phyloP scores from a whole-genome alignment of 2,113 vertebrate species.

The Empidonax traillii region DNA sequence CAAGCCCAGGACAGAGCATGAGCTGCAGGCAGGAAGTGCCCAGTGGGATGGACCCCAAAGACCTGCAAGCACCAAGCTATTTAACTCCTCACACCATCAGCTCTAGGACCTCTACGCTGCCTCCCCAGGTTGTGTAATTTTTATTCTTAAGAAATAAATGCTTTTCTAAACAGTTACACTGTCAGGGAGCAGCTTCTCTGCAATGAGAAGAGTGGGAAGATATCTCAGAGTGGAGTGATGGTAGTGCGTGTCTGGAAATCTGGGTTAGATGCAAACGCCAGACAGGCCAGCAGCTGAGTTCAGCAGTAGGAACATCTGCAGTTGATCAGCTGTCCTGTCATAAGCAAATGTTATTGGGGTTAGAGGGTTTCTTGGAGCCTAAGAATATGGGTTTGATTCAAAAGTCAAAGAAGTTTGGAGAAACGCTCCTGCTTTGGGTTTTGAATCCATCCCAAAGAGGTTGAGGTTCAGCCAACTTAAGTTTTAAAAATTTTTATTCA shows the following conservation, averaged over 20 bases:
- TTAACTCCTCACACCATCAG: background rate
- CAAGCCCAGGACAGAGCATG: background rate
- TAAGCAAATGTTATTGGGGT: slow-evolving; percentile 2
- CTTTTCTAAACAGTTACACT: background rate
- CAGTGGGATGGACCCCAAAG: background rate
- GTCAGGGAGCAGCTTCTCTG: background rate
- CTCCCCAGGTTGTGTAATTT: background rate
- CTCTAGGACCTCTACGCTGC: background rate
- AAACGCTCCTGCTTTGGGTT: background rate
- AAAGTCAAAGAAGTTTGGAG: slow-evolving; percentile 55
- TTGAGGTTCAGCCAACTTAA: slow-evolving; percentile 18
- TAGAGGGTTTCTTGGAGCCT: slow-evolving; percentile 33
- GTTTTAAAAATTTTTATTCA: slow-evolving; percentile 12
- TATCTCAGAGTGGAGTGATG: background rate
- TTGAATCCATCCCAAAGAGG: slow-evolving; percentile 55
- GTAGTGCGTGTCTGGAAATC: background rate
- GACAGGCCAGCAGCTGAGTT: slow-evolving; percentile 32
- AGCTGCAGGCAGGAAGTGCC: background rate
- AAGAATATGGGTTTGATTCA: slow-evolving; percentile 56
- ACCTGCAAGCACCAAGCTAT: background rate
- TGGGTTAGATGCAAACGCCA: background rate
- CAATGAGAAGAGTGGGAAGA: background rate
- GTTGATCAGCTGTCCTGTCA: slow-evolving; percentile 52
- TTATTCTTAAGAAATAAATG: background rate
- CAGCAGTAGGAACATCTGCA: slow-evolving; percentile 40